Conservation (phyloP, 2,888 invertebrate genomes). For the Netelia virgata region DNA sequence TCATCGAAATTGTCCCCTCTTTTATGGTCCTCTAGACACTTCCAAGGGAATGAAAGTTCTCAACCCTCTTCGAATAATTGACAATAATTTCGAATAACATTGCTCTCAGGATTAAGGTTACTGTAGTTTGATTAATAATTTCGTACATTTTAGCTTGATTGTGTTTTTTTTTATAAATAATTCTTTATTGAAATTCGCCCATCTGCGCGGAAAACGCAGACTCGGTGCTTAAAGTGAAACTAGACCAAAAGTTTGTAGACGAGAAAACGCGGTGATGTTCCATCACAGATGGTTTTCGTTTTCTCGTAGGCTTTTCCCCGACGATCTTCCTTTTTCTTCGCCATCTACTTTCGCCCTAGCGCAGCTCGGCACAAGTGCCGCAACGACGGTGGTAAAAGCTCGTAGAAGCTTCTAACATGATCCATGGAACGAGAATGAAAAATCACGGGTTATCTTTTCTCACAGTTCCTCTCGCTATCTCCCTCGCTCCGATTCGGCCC, state of each 20-base stretch:
- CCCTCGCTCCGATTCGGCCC: constrained; percentile 5
- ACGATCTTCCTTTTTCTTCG: constrained; percentile 14
- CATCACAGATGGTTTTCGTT: constrained; percentile 11
- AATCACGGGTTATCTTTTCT: constrained; percentile 42
- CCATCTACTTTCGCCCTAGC: not conserved
- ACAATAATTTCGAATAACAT: no score
- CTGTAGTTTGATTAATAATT: not conserved
- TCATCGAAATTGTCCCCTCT: not conserved
- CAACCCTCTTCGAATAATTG: no score
- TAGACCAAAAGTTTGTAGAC: not conserved
- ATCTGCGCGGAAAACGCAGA: not conserved
- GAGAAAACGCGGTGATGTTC: not conserved
- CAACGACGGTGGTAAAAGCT: constrained; percentile 47
- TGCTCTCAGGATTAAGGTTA: no score
- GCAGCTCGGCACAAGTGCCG: constrained; percentile 32
- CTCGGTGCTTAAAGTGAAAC: not conserved
- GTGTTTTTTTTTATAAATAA: not conserved
- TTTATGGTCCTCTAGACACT: no score
- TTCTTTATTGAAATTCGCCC: not conserved
- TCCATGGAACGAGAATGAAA: constrained; percentile 53
- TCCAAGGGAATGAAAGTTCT: no score
- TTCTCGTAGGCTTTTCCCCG: constrained; percentile 26
- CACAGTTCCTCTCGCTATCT: constrained; percentile 12
- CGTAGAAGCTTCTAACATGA: constrained; percentile 48
- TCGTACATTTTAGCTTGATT: not conserved